Evolutionary conservation across 1,140 invertebrate genomes (phyloP).

Genomic region (Eumaeus atala): DNA sequence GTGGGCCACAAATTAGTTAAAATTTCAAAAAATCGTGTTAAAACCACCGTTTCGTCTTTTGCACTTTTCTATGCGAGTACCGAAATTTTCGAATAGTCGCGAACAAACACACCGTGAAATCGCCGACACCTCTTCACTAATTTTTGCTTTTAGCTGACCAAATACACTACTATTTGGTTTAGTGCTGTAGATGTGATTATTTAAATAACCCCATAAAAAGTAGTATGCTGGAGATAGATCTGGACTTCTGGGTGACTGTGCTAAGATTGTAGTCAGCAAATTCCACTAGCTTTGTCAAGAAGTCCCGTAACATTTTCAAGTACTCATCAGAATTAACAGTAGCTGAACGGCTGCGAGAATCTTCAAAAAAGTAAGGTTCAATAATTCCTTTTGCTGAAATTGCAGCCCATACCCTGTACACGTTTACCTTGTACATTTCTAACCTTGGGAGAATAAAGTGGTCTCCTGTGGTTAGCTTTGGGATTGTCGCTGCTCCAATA

Average conservation of each 20-base stretch:
- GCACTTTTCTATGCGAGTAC: no score
- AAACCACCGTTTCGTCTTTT: no score
- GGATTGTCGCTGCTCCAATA: constrained; percentile 22
- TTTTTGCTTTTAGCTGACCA: background rate
- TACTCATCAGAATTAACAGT: constrained; percentile 34
- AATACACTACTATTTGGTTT: no score
- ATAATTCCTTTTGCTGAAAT: constrained; percentile 32
- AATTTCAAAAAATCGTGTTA: background rate
- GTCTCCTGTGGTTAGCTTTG: background rate
- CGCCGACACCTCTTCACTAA: constrained; percentile 12
- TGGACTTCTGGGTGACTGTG: constrained; percentile 13
- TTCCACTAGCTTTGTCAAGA: no score
- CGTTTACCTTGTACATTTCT: no score
- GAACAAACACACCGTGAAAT: constrained; percentile 2
- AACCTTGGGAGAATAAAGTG: constrained; percentile 12
- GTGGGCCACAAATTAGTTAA: no score
- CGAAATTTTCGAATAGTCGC: constrained; percentile 8
- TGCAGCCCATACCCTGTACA: constrained; percentile 14
- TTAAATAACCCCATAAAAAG: constrained; percentile 14
- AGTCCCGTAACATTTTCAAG: no score
- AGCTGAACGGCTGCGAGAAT: constrained; percentile 27
- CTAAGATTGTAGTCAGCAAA: constrained; percentile 1
- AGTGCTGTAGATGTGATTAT: constrained; percentile 8
- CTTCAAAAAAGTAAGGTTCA: constrained; percentile 32
- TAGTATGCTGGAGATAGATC: constrained; percentile 12